These are phyloP conservation scores for Bergia sp. DNA, from an alignment of 92 coral and sea anemone genomes.

Conservation along the genomic window DNA sequence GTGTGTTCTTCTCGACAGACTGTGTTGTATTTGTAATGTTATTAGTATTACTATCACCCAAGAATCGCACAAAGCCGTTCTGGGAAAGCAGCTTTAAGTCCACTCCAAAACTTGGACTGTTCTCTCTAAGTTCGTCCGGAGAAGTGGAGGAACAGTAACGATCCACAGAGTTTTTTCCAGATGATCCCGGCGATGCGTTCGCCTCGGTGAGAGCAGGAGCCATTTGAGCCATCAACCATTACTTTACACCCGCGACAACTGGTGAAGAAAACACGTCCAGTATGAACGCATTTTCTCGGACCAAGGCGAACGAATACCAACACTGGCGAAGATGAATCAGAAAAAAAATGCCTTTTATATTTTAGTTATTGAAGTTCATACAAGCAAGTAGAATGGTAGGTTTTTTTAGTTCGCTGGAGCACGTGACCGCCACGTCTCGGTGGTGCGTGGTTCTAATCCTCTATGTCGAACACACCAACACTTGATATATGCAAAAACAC, in stretches of 20 bases:
- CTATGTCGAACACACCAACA: constrained; percentile 98
- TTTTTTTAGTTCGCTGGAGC: constrained; percentile 90
- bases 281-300: constrained; percentile 90
- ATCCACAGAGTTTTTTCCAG: constrained; percentile 96
- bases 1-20: constrained; percentile 87
- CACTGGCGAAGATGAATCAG: constrained; percentile 43
- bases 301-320: constrained; percentile 65
- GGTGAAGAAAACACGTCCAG: constrained; percentile 92
- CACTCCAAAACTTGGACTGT: constrained; percentile 75
- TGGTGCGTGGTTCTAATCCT: constrained; percentile 99
- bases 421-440: constrained; percentile 99
- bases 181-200: constrained; percentile 99
- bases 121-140: constrained; percentile 87
- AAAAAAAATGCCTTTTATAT: constrained; percentile 51
- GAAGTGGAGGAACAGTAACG: constrained; percentile 89
- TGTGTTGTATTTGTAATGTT: constrained; percentile 91
- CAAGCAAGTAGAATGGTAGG: constrained; percentile 76
- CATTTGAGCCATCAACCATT: constrained; percentile 99
- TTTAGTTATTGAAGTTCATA: constrained; percentile 67
- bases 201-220: constrained; percentile 99
- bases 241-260: constrained; percentile 93
- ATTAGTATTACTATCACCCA: constrained; percentile 90
- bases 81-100: constrained; percentile 91
- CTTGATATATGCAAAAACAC: constrained; percentile 95
- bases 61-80: constrained; percentile 99